These are phyloP conservation scores for Leptinotarsa juncta DNA, from an alignment of 2,888 invertebrate species.

Conservation along the genomic window DNA sequence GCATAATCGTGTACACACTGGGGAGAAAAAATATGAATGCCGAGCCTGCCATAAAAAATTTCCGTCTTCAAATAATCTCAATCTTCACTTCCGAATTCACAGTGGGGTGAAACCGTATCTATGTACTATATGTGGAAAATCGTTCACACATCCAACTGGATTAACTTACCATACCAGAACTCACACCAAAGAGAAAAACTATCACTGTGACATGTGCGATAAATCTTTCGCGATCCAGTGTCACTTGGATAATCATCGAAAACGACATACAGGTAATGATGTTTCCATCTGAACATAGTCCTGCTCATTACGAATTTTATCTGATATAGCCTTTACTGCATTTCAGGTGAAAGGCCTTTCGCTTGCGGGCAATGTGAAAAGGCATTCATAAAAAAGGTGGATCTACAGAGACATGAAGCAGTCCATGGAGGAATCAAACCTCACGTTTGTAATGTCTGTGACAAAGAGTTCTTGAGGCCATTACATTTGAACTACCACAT, in stretches of 20 bases:
- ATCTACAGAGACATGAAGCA: constrained; percentile 57
- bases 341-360: constrained; percentile 56
- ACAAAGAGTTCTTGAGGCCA: constrained; percentile 55
- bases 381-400: constrained; percentile 57
- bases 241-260: constrained; percentile 56
- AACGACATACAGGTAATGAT: constrained; percentile 56
- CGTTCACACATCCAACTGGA: constrained; percentile 55
- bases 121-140: constrained; percentile 56
- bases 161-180: constrained; percentile 55
- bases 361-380: constrained; percentile 54
- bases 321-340: neutral
- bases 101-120: constrained; percentile 55
- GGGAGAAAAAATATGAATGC: constrained; percentile 56
- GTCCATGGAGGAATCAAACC: constrained; percentile 56
- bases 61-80: constrained; percentile 54
- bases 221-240: constrained; percentile 57
- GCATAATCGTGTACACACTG: constrained; percentile 55
- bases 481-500: constrained; percentile 57
- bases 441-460: constrained; percentile 53
- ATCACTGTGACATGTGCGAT: constrained; percentile 56
- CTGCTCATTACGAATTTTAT: no score
- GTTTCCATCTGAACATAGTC: no score
- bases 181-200: constrained; percentile 58
- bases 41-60: constrained; percentile 52
- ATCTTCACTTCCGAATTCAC: constrained; percentile 54